Base-by-base conservation (phyloP, 2,797 vertebrate species). In the Macropus fuliginosus region DNA sequence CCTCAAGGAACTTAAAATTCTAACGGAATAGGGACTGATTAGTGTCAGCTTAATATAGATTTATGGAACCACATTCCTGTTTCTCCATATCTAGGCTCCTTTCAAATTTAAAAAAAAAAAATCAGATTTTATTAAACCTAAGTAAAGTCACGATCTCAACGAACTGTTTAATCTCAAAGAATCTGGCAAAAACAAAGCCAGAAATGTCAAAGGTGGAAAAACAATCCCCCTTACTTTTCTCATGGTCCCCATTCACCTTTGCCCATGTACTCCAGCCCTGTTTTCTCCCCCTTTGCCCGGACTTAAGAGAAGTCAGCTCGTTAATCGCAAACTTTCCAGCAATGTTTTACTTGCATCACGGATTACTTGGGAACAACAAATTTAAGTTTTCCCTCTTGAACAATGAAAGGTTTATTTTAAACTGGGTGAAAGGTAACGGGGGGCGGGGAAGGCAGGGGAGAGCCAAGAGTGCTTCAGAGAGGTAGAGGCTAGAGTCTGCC, bases 341-440 rank as follows among this genome's bases (percentile, higher is more conserved):
- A 96, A 94, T 92, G 74, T 94, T 97, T 96, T 92, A 55, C 94
- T 96, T 93, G 90, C 90, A 54, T 95, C 95, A 94, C 91, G 96
- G 94, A 95, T 97, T 94, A 95, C 97, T 96, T 95, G 74, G 95
- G 91, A 94, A 97, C 94, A 91, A 94, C 92, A 95, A 92, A 97
- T 95, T 97, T 96, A 96, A 96, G 95, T 97, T 98, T 96, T 96
- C 94, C 95, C 56, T 95, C 93, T 97, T 95, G 95, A 95, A 97
- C 97, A 98, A 97, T 97, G 97, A 98, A 87, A 89, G 93, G 97
- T 93, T 98, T 98, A 97, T 98, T 97, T 98, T 97, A 96, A 97
- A 98, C 96, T 97, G 96, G 97, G 98, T 97, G 95, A 98, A 97
- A 98, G 98, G 97, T 98, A 94, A 93, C 0, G 50, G 54, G 91